These are phyloP conservation scores for Glomeris maerens DNA, from an alignment of 1,140 invertebrate genomes.

Conservation along the genomic window DNA sequence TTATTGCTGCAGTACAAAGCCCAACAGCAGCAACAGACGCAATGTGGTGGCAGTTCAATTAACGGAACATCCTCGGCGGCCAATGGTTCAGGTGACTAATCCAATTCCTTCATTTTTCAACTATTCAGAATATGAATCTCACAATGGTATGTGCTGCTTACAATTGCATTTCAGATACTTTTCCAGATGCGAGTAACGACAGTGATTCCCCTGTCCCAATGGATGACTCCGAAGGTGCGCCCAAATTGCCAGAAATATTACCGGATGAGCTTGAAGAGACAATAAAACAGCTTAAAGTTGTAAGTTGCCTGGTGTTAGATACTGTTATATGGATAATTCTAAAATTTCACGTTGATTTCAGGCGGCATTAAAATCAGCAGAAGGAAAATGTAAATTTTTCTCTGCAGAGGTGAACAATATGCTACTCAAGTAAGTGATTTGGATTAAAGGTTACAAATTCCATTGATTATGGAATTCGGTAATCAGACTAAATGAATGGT, in stretches of 20 bases:
- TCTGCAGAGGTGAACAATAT: constrained; percentile 42
- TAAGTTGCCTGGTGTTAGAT: constrained; percentile 14
- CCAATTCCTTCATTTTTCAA: no score
- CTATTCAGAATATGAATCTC: no score
- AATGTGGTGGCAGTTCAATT: no score
- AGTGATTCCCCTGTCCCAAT: constrained; percentile 22
- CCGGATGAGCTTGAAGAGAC: constrained; percentile 39
- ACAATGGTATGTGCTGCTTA: no score
- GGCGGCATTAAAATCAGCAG: constrained; percentile 37
- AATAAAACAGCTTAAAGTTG: constrained; percentile 41
- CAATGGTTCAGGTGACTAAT: neutral
- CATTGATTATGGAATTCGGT: no score
- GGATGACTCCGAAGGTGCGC: constrained; percentile 25
- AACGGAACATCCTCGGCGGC: constrained; percentile 2
- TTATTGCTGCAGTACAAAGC: constrained; percentile 18
- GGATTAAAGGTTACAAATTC: no score
- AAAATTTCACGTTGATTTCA: constrained; percentile 19
- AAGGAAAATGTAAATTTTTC: constrained; percentile 49
- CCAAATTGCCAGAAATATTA: constrained; percentile 42
- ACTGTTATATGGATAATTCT: constrained; percentile 5
- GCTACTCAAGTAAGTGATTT: constrained; percentile 45
- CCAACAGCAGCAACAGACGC: constrained; percentile 9
- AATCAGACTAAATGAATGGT: no score
- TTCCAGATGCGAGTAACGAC: no score
- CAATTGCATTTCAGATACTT: no score